Conservation (phyloP, 2,888 invertebrate genomes). For the Galerucella calmariensis region DNA sequence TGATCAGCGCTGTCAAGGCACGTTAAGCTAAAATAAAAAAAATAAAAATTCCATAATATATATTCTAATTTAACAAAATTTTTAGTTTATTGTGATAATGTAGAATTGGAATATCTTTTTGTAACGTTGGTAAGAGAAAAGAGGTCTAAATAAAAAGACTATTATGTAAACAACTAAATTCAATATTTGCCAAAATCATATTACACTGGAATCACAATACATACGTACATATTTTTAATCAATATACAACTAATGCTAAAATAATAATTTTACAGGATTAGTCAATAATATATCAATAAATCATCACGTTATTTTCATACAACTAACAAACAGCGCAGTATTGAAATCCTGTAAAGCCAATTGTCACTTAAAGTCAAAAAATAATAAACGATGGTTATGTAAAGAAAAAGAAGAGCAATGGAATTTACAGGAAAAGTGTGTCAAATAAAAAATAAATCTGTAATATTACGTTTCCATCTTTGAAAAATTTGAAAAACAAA, state of each 20-base stretch:
- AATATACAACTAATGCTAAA: conserved; percentile 19
- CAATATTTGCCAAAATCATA: conserved; percentile 29
- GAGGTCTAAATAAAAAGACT: neutral
- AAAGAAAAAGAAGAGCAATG: too few species aligned
- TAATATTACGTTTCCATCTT: neutral
- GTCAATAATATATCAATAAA: conserved; percentile 7
- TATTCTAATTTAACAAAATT: too few species aligned
- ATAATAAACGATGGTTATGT: too few species aligned
- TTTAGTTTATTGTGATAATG: too few species aligned
- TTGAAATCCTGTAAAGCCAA: neutral
- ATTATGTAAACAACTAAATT: conserved; percentile 11
- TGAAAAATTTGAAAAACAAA: neutral
- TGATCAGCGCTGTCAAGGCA: too few species aligned
- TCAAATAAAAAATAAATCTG: neutral
- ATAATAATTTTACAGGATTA: conserved; percentile 5
- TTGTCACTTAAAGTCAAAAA: too few species aligned
- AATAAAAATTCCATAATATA: too few species aligned
- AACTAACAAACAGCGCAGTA: neutral
- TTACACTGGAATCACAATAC: conserved; percentile 33
- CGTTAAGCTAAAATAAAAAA: too few species aligned
- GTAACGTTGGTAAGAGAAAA: too few species aligned
- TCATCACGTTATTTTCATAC: neutral
- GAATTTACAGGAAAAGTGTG: neutral
- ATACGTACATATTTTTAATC: conserved; percentile 22
- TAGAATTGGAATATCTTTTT: too few species aligned